Conservation (phyloP, 1,140 invertebrate genomes). For the Scylla paramamosain region DNA sequence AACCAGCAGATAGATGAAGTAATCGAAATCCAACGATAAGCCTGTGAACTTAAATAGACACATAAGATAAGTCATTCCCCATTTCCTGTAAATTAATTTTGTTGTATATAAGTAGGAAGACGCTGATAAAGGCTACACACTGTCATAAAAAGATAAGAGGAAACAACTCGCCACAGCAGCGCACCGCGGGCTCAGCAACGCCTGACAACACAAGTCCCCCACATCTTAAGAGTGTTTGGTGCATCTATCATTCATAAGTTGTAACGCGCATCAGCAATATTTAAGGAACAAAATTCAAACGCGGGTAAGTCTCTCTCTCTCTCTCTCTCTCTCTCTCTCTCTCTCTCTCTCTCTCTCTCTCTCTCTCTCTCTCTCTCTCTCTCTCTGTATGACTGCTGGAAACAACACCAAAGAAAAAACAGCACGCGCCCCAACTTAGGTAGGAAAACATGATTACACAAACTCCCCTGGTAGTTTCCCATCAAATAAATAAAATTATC, state of each 20-base stretch:
- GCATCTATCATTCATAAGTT: background rate
- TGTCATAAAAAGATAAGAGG: background rate
- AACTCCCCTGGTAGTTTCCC: conserved; percentile 10
- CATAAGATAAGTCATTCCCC: too few relatives aligned
- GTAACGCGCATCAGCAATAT: background rate
- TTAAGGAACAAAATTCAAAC: background rate
- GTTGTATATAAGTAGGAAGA: too few relatives aligned
- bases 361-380: too few relatives aligned
- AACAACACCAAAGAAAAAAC: background rate
- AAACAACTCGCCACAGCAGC: background rate
- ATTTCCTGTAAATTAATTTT: too few relatives aligned
- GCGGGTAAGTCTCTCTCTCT: background rate
- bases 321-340: background rate
- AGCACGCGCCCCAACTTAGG: background rate
- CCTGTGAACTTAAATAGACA: too few relatives aligned
- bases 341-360: too few relatives aligned
- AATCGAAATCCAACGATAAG: too few relatives aligned
- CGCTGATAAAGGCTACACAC: background rate
- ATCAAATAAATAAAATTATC: conserved; percentile 25
- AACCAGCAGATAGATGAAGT: too few relatives aligned
- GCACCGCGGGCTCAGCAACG: too few relatives aligned
- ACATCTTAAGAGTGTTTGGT: background rate
- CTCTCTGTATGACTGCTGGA: background rate
- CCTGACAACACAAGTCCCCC: background rate
- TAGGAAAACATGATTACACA: conserved; percentile 14